Percentiles rank a stretch among this genome's conserved stretches.
Conservation (phyloP, 2,113 vertebrate genomes). For the Speoplatyrhinus poulsoni region DNA sequence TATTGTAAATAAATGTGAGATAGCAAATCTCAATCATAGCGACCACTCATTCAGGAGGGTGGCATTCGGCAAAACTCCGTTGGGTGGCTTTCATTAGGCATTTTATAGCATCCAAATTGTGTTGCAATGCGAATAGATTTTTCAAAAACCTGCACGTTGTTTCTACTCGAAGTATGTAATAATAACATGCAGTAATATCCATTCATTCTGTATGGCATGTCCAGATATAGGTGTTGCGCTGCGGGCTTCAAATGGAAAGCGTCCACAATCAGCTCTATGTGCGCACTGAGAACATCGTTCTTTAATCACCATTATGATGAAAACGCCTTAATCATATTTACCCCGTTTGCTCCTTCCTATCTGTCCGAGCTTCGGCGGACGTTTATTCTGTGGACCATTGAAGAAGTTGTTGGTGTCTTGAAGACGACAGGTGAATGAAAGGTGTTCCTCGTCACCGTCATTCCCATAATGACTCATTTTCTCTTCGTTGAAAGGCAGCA, state of each 20-base stretch:
- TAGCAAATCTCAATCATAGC: slow-evolving; percentile 25
- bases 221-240: slow-evolving; percentile 7
- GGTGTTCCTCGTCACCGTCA: slow-evolving; percentile 89
- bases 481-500: slow-evolving; percentile 94
- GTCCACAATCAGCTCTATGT: slow-evolving; percentile 27
- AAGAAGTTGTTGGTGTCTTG: slow-evolving; percentile 98
- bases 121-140: slow-evolving; percentile 65
- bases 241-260: slow-evolving; percentile 14
- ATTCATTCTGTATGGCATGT: background rate
- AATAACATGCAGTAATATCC: slow-evolving; percentile 21
- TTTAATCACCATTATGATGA: slow-evolving; percentile 5
- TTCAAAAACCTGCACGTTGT: slow-evolving; percentile 10
- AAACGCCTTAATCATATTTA: slow-evolving; percentile 68
- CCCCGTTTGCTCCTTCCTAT: slow-evolving; percentile 95
- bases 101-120: slow-evolving; percentile 58
- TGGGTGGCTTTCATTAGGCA: slow-evolving; percentile 35
- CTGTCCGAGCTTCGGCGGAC: slow-evolving; percentile 94
- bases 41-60: slow-evolving; percentile 16
- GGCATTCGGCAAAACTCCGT: slow-evolving; percentile 32
- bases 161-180: slow-evolving; percentile 6
- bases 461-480: slow-evolving; percentile 93
- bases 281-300: slow-evolving; percentile 53
- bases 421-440: slow-evolving; percentile 97
- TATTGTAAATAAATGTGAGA: background rate
- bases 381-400: slow-evolving; percentile 88